Evolutionary conservation across 2,113 vertebrate species (phyloP).

Genomic region (Propithecus coquereli): DNA sequence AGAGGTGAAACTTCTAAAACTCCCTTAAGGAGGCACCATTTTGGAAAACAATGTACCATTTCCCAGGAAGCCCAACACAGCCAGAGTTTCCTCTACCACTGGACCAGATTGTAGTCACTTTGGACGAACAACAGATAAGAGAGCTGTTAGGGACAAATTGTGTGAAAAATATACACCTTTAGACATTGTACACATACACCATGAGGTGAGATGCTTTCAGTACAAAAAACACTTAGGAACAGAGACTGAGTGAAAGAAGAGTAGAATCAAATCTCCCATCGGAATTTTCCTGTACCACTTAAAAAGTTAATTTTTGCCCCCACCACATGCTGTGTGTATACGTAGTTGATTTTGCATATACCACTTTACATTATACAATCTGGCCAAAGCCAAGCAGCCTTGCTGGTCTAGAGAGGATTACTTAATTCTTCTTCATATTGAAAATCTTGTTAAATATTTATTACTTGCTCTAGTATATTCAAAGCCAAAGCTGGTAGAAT

Average conservation of each 20-base stretch:
- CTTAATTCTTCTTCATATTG: not conserved
- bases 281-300: not conserved
- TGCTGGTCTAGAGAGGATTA: not conserved
- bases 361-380: not conserved
- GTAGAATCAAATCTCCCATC: not conserved
- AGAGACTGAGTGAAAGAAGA: not conserved
- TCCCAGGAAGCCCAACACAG: not conserved
- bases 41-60: not conserved
- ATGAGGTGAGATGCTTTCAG: not conserved
- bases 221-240: not conserved
- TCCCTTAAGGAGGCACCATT: not conserved
- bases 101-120: not conserved
- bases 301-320: not conserved
- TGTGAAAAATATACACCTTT: not conserved
- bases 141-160: not conserved
- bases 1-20: not conserved
- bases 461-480: not conserved
- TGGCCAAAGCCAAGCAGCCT: not conserved
- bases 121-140: not conserved
- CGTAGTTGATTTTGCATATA: not conserved
- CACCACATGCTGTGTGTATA: not conserved
- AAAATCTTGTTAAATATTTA: slow-evolving; percentile 29
- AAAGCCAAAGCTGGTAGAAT: not conserved
- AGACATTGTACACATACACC: not conserved
- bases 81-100: not conserved